A percentile compares a stretch with the other conserved stretches of the same genome.
phyloP scores from a whole-genome alignment of 2,797 vertebrate species.

The Simalia tracyae region DNA sequence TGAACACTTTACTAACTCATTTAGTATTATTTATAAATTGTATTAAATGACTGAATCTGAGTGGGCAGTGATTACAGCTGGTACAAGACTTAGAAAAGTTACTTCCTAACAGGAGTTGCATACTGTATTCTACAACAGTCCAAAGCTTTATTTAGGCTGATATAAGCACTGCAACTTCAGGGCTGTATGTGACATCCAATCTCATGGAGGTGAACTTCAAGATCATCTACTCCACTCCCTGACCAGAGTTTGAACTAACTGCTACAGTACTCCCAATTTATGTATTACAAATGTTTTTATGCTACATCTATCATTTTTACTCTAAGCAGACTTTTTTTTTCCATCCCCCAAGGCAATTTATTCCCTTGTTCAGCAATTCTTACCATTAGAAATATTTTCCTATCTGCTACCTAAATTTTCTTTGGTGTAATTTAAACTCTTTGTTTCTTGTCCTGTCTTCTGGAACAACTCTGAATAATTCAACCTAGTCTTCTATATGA shows the following conservation, averaged over 20 bases:
- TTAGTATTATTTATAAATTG: constrained; percentile 49
- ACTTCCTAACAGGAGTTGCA: neutral
- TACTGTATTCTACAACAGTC: neutral
- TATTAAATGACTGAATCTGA: neutral
- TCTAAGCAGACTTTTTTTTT: too few relatives aligned
- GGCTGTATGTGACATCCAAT: neutral
- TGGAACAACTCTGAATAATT: too few relatives aligned
- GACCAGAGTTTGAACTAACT: neutral
- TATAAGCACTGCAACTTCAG: neutral
- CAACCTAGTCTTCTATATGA: too few relatives aligned
- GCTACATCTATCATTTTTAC: too few relatives aligned
- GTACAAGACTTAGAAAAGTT: neutral
- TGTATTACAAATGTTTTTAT: neutral
- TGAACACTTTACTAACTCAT: constrained; percentile 57
- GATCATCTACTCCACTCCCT: neutral
- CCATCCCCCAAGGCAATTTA: too few relatives aligned
- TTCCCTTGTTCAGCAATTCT: too few relatives aligned
- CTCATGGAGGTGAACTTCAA: neutral
- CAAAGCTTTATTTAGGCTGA: neutral
- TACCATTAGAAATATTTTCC: too few relatives aligned
- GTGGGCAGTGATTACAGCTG: neutral
- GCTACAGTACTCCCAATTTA: neutral
- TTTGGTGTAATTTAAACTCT: too few relatives aligned
- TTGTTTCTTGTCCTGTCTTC: too few relatives aligned
- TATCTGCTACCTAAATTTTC: too few relatives aligned